phyloP scores from a whole-genome alignment of 2,113 vertebrate species.

The Ia io region DNA sequence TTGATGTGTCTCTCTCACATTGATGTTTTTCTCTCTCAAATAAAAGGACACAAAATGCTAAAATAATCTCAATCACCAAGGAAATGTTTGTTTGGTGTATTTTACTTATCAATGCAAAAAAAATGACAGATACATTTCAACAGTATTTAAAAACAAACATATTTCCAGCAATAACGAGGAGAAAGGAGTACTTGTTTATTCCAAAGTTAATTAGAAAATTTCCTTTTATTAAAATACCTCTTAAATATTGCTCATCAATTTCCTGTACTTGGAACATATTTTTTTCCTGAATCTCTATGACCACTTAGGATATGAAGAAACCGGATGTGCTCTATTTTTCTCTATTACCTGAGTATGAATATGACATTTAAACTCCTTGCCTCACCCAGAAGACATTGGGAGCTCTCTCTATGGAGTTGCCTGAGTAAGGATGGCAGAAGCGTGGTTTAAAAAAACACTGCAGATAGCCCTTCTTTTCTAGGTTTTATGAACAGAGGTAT shows the following conservation, averaged over 20 bases:
- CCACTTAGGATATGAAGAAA: neutral
- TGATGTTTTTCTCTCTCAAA: no score
- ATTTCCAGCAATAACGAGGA: neutral
- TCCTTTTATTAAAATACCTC: conserved; percentile 27
- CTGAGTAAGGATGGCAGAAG: neutral
- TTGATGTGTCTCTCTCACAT: no score
- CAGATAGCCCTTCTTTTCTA: neutral
- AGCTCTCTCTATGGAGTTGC: neutral
- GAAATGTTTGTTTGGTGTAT: neutral
- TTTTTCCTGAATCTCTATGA: conserved; percentile 4
- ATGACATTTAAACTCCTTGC: neutral
- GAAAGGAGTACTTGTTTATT: conserved; percentile 6
- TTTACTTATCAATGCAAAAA: conserved; percentile 35
- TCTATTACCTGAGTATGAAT: conserved; percentile 48
- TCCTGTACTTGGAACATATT: neutral
- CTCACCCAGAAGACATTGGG: neutral
- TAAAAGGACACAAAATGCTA: neutral
- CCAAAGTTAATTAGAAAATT: conserved; percentile 29
- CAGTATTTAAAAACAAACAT: neutral
- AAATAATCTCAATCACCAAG: conserved; percentile 19
- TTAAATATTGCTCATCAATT: neutral
- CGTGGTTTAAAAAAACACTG: neutral
- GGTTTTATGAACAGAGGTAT: neutral
- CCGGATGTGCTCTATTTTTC: neutral
- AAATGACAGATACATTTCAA: neutral